Evolutionary conservation across 2,113 vertebrate genomes (phyloP).

Genomic region (Passer montanus): DNA sequence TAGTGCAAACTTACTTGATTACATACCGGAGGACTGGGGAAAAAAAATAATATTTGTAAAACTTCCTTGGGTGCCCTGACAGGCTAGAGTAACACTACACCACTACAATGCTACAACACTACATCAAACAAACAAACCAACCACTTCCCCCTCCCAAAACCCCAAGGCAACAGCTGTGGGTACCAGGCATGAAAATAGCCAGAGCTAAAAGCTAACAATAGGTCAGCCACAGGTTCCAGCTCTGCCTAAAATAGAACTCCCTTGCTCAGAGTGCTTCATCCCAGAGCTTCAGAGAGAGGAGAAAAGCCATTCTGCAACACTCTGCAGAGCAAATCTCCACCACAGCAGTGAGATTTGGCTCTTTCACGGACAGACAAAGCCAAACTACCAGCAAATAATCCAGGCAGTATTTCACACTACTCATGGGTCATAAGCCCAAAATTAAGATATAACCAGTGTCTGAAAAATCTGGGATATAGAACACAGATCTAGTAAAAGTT

Average conservation of each 20-base stretch:
- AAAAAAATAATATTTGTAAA: neutral
- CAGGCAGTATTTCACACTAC: neutral
- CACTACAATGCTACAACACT: neutral
- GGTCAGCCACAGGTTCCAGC: neutral
- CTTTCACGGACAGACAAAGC: neutral
- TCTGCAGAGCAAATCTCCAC: neutral
- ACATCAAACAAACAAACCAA: neutral
- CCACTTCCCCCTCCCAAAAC: neutral
- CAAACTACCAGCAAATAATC: neutral
- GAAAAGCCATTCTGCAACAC: neutral
- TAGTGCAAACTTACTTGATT: neutral
- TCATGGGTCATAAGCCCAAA: rapidly evolving
- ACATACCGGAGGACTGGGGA: neutral
- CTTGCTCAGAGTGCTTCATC: neutral
- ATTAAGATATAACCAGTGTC: neutral
- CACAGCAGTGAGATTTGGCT: neutral
- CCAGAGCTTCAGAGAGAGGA: neutral
- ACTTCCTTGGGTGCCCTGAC: neutral
- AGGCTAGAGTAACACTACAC: neutral
- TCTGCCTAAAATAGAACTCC: neutral
- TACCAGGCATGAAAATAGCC: neutral
- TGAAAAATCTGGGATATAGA: neutral
- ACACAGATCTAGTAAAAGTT: neutral
- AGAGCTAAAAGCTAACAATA: neutral
- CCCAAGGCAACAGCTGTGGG: neutral